Base-by-base conservation (phyloP, 2,888 invertebrate species). In the Agrotis exclamationis region DNA sequence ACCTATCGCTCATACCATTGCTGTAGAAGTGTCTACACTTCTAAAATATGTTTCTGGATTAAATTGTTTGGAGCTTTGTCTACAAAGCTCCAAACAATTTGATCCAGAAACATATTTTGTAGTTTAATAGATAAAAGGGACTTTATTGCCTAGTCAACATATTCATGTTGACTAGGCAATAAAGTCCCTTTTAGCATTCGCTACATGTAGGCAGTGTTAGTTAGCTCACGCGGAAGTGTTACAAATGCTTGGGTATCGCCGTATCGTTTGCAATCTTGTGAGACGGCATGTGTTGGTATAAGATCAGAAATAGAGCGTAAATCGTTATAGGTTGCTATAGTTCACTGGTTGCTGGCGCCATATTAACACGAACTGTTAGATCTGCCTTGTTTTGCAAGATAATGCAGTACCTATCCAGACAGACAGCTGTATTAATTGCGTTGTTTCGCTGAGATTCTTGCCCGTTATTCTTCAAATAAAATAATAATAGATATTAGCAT, bases 291-390 rank as follows among this genome's bases (percentile, higher is more conserved):
- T 78, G 78, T 82, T 73, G 58, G 73, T 79, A 82, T 68, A 73
- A 67, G 63, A 79, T 82, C 67, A 82, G 83, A 79, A 79, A 79
- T 79, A 79, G 79, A 79, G 79, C 79, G 79, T 79, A 79, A 79
- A 82, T 82, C 67, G 74, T 82, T 79, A 79, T 79, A 79, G 79
- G 67, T 73, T 82, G 79, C 67, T 60, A 70, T 77, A 77, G 77
- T 70, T 66, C 78, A 77, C 65, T 1, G 71, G 48, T 54, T n/a
- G 44, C 56, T 54, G 73, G 73, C 66, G 66, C 82, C 82, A 79
- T 78, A 77, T 72, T 66, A 70, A 78, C 71, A 71, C 67, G 67
- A 65, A 51, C 58, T 48, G 4, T 18, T 74, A 44, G 28, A 65
- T 62, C 18, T 64, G 51, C 14, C 28, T 51, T 54, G 74, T 73